These are phyloP conservation scores for Gadus chalcogrammus DNA, from an alignment of 2,113 vertebrate species.

Conservation along the genomic window DNA sequence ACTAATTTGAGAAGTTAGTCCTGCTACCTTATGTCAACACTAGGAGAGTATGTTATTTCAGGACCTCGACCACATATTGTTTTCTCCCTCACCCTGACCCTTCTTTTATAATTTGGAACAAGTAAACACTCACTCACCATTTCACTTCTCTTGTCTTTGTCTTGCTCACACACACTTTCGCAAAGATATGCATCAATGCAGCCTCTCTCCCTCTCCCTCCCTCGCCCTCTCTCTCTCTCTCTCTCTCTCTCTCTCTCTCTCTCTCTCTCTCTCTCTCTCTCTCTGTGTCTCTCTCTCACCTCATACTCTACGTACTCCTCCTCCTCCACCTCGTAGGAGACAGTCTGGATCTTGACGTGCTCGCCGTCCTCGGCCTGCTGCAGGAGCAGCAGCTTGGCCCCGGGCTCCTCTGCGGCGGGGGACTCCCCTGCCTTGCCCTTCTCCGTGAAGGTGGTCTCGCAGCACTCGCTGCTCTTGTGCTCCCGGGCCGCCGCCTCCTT, in stretches of 20 bases:
- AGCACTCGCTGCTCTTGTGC: slow-evolving; percentile 82
- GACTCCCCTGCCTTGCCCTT: slow-evolving; percentile 67
- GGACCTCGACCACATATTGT: too few species aligned
- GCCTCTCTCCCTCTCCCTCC: too few species aligned
- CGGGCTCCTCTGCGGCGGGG: slow-evolving; percentile 57
- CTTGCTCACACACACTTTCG: too few species aligned
- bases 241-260: slow-evolving; percentile 17
- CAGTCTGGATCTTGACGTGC: slow-evolving; percentile 85
- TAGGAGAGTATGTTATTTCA: too few species aligned
- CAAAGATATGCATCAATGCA: too few species aligned
- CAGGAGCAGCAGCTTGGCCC: slow-evolving; percentile 61
- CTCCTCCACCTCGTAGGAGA: slow-evolving; percentile 93
- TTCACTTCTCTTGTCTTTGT: too few species aligned
- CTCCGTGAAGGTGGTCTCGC: slow-evolving; percentile 93
- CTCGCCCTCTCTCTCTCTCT: too few species aligned
- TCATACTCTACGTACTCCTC: slow-evolving; percentile 90
- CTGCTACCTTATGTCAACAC: too few species aligned
- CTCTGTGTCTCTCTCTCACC: slow-evolving; percentile 62
- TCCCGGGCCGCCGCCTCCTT: slow-evolving; percentile 83
- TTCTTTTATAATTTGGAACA: too few species aligned
- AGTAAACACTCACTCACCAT: too few species aligned
- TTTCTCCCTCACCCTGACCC: too few species aligned
- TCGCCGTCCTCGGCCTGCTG: slow-evolving; percentile 72
- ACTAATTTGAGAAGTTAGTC: too few species aligned
- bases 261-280: slow-evolving; percentile 5